Base-by-base conservation (phyloP, 2,113 vertebrate species). In the Penelope pileata region DNA sequence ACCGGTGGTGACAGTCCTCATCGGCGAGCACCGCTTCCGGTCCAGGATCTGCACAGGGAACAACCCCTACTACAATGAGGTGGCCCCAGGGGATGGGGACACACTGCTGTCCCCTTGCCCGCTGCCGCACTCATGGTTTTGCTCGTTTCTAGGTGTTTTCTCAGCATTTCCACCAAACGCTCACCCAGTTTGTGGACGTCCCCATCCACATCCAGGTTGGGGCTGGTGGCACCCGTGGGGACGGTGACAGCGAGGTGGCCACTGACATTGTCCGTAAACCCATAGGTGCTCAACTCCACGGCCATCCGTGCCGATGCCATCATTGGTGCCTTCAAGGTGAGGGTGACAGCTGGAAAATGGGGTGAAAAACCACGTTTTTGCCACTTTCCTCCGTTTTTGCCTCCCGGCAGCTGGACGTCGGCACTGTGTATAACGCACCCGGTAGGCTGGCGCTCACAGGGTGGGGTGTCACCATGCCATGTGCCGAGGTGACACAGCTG, bases 51-150 rank as follows among this genome's bases (percentile, higher is more conserved):
- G 43, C 0, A 7, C 0, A 1, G 96, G 96, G 19, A 96, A 91
- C 93, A 91, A 91, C 62, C 94, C 96, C 86, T 96, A 93, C 72
- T 96, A 93, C 91, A 82, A 95, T 0, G 91, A 96, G 96, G 96
- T 95, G 90, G 53, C 63, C 1, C 2, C 2, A 0, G 12, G 1
- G 9, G 12, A 1, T 0, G 5, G 62, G 51, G 22, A 15, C 13
- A 0, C 1, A 1, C 10, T 1, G 0, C 9, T 6, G 43, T 10
- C 58, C 54, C 34, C 45, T 2, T 10, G 0, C 23, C 4, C 24
- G 18, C 18, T 14, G 18, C 12, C 0, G 0, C 4, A 8, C 64
- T 94, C 59, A 92, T 58, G 22, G 0, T 24, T 34, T 12, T 10
- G 1, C 10, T 76, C 1, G 0, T 2, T 16, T 70, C 6, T 1